phyloP scores from a whole-genome alignment of 2,113 vertebrate species.

The Lontra canadensis region DNA sequence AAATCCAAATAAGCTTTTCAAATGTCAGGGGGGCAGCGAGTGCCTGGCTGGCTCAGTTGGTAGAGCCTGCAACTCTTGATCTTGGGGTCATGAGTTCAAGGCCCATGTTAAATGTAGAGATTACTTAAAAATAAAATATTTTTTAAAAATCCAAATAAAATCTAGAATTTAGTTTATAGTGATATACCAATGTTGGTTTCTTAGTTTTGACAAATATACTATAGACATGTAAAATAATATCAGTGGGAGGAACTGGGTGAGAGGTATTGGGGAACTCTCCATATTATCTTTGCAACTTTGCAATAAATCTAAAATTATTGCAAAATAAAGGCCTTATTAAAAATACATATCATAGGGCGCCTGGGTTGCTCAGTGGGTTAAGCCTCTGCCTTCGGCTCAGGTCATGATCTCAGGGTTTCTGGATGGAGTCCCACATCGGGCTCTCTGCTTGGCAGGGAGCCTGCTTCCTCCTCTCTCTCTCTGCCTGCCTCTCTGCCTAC shows the following conservation, averaged over 20 bases:
- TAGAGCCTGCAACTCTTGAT: neutral
- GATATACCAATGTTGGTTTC: neutral
- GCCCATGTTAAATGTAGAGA: neutral
- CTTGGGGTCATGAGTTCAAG: neutral
- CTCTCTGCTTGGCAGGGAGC: too few species aligned
- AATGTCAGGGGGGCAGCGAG: neutral
- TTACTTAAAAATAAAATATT: neutral
- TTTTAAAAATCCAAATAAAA: neutral
- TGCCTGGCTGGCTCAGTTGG: neutral
- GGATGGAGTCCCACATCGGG: too few species aligned
- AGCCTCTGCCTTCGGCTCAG: too few species aligned
- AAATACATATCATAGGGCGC: neutral
- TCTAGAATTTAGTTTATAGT: neutral
- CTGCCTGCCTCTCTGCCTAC: too few species aligned
- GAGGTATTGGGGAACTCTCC: neutral
- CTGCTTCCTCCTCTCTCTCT: too few species aligned
- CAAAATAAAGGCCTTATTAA: neutral
- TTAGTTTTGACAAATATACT: neutral
- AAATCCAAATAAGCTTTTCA: neutral
- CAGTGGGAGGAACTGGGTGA: neutral
- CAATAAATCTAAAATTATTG: neutral
- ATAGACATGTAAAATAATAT: neutral
- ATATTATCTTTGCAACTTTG: neutral
- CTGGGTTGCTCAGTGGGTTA: too few species aligned
- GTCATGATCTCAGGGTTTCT: too few species aligned